Evolutionary conservation across 2,113 vertebrate genomes (phyloP), one percentile per base, ranked within the genome.

Genomic region (Gyps fulvus): DNA sequence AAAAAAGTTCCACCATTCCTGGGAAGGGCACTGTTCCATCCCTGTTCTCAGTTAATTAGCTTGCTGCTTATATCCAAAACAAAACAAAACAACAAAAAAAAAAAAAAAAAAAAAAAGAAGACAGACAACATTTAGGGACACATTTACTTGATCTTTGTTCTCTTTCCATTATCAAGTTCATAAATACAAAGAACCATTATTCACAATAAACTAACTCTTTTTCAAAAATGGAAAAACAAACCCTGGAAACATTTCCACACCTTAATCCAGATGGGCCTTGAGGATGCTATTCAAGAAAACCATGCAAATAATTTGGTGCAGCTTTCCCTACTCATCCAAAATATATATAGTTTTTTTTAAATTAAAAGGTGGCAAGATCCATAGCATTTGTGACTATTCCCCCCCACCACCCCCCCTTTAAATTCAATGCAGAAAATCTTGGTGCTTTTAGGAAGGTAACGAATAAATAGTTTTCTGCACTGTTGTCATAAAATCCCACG

Each of bases 141-240:
- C 84, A 79, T 96, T 97, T 97, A 96, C 97, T 98, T 90, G 88
- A 98, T 97, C 97, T 98, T 90, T 89, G 94, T 88, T 98, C 93
- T 98, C 95, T 97, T 98, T 98, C 96, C 97, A 95, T 98, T 97
- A 97, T 96, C 93, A 96, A 97, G 91, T 98, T 97, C 96, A 98
- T 98, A 98, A 98, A 98, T 98, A 98, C 94, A 97, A 98, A 98
- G 97, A 98, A 98, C 96, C 97, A 98, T 98, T 98, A 98, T 98
- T 98, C 98, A 98, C 98, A 98, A 98, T 96, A 97, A 98, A 98
- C 96, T 92, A 98, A 92, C 96, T 97, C 97, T 97, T 96, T 91
- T 94, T 95, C 90, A 97, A 95, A 97, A 87, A 94, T 92, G 97
- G 97, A 97, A 97, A 98, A 95, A 87, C 96, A 97, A 98, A 97